Base-by-base conservation (phyloP, 2,113 vertebrate species). In the Oncorhynchus gorbuscha region DNA sequence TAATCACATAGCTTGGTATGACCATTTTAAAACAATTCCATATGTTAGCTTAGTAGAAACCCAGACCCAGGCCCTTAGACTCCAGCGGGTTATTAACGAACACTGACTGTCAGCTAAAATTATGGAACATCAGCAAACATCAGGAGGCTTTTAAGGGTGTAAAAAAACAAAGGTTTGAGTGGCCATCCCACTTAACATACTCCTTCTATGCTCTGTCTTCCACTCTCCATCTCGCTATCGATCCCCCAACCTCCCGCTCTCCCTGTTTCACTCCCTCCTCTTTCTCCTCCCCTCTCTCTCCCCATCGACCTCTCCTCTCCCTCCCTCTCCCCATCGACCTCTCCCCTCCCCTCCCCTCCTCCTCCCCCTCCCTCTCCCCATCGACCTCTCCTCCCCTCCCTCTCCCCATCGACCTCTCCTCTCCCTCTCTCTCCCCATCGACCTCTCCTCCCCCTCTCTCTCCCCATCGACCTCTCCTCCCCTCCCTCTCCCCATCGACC, bases 401-500 rank as follows among this genome's bases (percentile, higher is more conserved):
- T 76, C 28, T 30, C 64, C 14, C 30, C 20, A 35, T 35, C 35
- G 35, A 35, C 39, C 4, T 68, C 32, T 45, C 35, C 26, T 11
- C 49, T 68, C 58, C 66, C 69, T 73, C 30, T 74, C 89, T 79
- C 71, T 76, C 87, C n/a, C n/a, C n/a, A n/a, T n/a, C n/a, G n/a
- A n/a, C n/a, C n/a, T n/a, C n/a, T n/a, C n/a, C n/a, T 18, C 51
- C 14, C 61, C 61, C 7, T 73, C 30, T 69, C 28, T 76, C 28
- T 30, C 64, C 14, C 30, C 20, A 35, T 35, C 35, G 35, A 35
- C 39, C 4, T 68, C 32, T 45, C 35, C 26, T 11, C 49, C 58
- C 66, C 69, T 73, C 30, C 76, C 89, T 79, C 71, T 76, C 87
- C n/a, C n/a, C n/a, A n/a, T n/a, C n/a, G n/a, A n/a, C n/a, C n/a